phyloP scores from a whole-genome alignment of 2,113 vertebrate species.

The Macquaria ambigua region DNA sequence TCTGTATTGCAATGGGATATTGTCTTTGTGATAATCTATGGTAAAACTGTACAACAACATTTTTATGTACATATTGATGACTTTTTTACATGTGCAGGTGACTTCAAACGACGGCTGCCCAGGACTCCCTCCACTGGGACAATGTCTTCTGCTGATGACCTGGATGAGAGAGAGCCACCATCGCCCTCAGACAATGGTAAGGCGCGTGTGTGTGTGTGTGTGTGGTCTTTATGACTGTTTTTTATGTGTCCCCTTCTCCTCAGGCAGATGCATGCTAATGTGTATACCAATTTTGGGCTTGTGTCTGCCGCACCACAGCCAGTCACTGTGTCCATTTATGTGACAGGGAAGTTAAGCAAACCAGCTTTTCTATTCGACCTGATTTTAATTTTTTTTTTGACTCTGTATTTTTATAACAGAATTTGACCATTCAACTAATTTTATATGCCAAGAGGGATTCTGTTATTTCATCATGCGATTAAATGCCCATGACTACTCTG shows the following conservation, averaged over 20 bases:
- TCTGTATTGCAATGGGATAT: not conserved
- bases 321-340: not conserved
- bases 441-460: not conserved
- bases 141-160: constrained; percentile 98
- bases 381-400: not conserved
- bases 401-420: no score
- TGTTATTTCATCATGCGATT: not conserved
- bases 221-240: not conserved
- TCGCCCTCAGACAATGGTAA: constrained; percentile 94
- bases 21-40: not conserved
- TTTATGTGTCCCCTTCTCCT: not conserved
- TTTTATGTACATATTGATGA: not conserved
- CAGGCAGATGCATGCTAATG: not conserved
- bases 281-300: not conserved
- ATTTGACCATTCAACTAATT: not conserved
- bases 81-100: constrained; percentile 81
- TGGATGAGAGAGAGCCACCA: constrained; percentile 95
- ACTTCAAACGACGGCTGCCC: constrained; percentile 94
- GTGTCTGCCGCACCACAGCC: constrained; percentile 7
- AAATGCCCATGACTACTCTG: no score
- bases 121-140: constrained; percentile 98
- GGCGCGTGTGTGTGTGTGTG: not conserved
- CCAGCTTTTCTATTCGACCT: not conserved
- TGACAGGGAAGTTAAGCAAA: constrained; percentile 15
- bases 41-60: not conserved